These are phyloP conservation scores for Diaphora mendica DNA, from an alignment of 2,888 invertebrate species.

Conservation along the genomic window DNA sequence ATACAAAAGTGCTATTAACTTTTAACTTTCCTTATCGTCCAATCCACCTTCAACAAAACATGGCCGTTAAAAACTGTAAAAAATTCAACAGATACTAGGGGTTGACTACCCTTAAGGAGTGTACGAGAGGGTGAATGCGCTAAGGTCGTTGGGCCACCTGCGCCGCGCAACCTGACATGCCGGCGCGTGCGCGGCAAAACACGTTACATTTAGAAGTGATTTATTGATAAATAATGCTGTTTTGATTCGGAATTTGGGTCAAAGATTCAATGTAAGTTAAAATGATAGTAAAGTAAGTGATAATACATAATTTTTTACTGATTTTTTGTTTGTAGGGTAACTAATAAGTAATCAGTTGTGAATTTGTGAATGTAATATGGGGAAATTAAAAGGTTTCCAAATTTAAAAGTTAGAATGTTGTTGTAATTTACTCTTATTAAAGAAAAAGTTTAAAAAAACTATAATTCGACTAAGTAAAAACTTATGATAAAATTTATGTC, in stretches of 20 bases:
- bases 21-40: slow-evolving; percentile 13
- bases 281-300: background rate
- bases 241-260: background rate
- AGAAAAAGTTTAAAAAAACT: no score
- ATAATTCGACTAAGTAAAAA: no score
- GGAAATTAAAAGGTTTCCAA: background rate
- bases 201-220: slow-evolving; percentile 20
- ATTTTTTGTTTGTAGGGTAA: background rate
- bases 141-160: slow-evolving; percentile 71
- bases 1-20: background rate
- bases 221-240: slow-evolving; percentile 12
- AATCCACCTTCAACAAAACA: slow-evolving; percentile 30
- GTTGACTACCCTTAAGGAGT: slow-evolving; percentile 66
- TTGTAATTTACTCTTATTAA: no score
- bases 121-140: slow-evolving; percentile 64
- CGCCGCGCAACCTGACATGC: slow-evolving; percentile 73
- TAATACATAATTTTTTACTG: background rate
- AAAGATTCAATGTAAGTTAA: background rate
- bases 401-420: background rate
- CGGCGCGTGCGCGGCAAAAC: slow-evolving; percentile 70
- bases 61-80: slow-evolving; percentile 34
- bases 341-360: background rate
- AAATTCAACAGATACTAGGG: slow-evolving; percentile 28
- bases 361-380: background rate
- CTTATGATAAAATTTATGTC: no score